These are phyloP conservation scores for Synanthedon vespiformis DNA, from an alignment of 2,888 invertebrate species.

Conservation along the genomic window DNA sequence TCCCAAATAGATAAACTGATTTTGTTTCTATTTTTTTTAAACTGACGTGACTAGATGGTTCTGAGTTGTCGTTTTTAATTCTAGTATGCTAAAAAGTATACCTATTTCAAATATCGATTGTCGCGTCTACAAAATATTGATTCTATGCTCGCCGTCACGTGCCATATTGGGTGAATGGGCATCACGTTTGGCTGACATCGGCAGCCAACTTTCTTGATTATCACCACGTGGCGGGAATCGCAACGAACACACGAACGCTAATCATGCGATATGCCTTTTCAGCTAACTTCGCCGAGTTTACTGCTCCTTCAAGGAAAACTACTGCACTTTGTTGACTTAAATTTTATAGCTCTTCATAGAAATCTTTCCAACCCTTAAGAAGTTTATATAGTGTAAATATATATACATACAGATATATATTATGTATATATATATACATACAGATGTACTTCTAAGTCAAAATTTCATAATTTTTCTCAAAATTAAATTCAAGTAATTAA, in stretches of 20 bases:
- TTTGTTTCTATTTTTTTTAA: too few species aligned
- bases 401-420: too few species aligned
- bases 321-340: constrained; percentile 2
- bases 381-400: too few species aligned
- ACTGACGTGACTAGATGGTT: too few species aligned
- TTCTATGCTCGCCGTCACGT: constrained; percentile 30
- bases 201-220: constrained; percentile 59
- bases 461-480: too few species aligned
- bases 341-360: too few species aligned
- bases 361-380: too few species aligned
- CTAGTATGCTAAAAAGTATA: too few species aligned
- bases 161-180: constrained; percentile 46
- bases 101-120: not conserved
- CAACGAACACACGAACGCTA: constrained; percentile 22
- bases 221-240: constrained; percentile 53
- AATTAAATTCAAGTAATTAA: not conserved
- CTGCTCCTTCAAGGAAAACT: constrained; percentile 16
- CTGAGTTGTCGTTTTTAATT: too few species aligned
- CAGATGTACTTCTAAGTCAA: too few species aligned
- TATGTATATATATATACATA: too few species aligned
- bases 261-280: constrained; percentile 23
- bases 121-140: constrained; percentile 4
- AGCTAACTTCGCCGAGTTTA: constrained; percentile 5
- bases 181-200: constrained; percentile 46
- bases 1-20: too few species aligned